These are phyloP conservation scores for Nibea coibor DNA, from an alignment of 2,113 vertebrate genomes.

Conservation along the genomic window DNA sequence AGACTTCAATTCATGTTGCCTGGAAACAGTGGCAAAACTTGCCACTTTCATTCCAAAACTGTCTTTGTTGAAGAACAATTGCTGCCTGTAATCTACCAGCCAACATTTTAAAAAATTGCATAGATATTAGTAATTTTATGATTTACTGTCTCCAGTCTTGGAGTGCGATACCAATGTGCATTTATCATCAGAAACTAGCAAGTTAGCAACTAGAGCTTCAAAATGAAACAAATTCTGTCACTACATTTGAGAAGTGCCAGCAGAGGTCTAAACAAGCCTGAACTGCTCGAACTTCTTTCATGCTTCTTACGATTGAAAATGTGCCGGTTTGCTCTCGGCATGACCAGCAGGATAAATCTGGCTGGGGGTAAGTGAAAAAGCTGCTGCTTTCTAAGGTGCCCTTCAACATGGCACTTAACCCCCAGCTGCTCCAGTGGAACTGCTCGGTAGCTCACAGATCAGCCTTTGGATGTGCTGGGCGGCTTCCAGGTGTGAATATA, in stretches of 20 bases:
- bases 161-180: no score
- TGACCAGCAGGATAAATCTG: constrained; percentile 18
- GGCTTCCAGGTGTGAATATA: constrained; percentile 31
- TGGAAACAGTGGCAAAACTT: constrained; percentile 18
- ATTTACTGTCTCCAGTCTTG: no score
- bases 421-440: constrained; percentile 17
- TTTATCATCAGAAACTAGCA: no score
- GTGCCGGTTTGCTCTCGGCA: constrained; percentile 6
- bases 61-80: constrained; percentile 6
- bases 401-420: constrained; percentile 50
- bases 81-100: constrained; percentile 15
- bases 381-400: constrained; percentile 2
- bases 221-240: no score
- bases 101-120: not conserved
- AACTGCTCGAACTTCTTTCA: not conserved
- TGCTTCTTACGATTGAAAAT: constrained; percentile 2
- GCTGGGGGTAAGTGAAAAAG: not conserved
- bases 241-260: no score
- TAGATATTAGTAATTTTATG: no score
- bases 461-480: not conserved
- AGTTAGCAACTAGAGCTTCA: no score
- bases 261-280: not conserved
- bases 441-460: constrained; percentile 19
- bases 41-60: not conserved
- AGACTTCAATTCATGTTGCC: not conserved